Conservation (phyloP, 2,113 vertebrate genomes). For the Microcebus griseorufus region DNA sequence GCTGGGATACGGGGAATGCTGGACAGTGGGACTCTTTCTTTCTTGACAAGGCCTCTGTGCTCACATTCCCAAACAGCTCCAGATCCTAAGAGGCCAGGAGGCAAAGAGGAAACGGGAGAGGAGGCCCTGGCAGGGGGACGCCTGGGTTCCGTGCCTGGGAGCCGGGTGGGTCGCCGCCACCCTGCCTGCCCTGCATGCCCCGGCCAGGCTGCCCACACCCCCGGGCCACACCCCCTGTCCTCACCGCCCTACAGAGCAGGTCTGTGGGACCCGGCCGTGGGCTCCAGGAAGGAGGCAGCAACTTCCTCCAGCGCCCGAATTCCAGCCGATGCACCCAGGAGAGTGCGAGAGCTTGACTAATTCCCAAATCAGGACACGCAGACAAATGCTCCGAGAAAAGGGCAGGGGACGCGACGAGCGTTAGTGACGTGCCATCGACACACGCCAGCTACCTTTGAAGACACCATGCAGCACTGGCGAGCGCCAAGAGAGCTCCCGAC, state of each 20-base stretch:
- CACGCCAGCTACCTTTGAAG: background rate
- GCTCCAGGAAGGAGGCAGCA: background rate
- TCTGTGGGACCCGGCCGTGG: background rate
- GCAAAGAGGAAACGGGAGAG: background rate
- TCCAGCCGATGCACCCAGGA: background rate
- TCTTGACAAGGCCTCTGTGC: background rate
- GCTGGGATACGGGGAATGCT: fast-evolving
- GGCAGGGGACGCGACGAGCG: background rate
- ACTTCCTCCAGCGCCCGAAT: background rate
- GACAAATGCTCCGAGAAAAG: background rate
- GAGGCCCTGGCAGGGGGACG: background rate
- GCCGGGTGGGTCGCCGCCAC: background rate
- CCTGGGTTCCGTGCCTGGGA: no score
- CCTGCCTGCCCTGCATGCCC: background rate
- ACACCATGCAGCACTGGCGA: background rate
- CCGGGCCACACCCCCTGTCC: background rate
- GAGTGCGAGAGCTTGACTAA: background rate
- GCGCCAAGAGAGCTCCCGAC: background rate
- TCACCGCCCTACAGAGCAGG: background rate
- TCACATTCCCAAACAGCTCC: background rate
- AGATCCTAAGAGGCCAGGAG: background rate
- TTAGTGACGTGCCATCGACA: background rate
- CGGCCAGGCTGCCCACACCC: background rate
- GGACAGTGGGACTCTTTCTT: background rate
- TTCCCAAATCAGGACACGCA: background rate